Conservation (phyloP, 2,888 invertebrate species). For the Ennomos fuscantarius region DNA sequence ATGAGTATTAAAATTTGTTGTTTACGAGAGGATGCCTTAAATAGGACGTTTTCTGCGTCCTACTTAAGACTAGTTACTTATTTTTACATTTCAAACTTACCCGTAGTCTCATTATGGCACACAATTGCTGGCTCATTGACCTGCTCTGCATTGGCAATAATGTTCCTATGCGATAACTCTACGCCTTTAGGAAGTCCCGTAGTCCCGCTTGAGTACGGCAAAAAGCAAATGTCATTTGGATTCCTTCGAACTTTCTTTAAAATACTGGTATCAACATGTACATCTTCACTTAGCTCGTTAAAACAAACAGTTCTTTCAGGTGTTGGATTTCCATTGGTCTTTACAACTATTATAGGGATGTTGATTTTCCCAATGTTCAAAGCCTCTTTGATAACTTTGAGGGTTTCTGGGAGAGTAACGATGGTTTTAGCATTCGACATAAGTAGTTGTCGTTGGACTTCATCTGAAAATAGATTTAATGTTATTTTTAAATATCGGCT, state of each 20-base stretch:
- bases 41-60: no score
- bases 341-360: conserved; percentile 84
- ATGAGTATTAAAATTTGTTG: no score
- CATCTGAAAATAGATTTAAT: conserved; percentile 82
- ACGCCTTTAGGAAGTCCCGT: conserved; percentile 94
- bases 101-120: conserved; percentile 67
- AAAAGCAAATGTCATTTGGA: conserved; percentile 86
- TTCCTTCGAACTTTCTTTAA: conserved; percentile 74
- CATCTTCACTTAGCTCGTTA: conserved; percentile 85
- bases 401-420: conserved; percentile 85
- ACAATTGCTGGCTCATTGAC: conserved; percentile 60
- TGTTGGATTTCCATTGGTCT: conserved; percentile 63
- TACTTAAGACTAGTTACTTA: no score
- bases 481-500: neutral
- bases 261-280: conserved; percentile 82
- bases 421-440: conserved; percentile 86
- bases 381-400: conserved; percentile 75
- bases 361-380: conserved; percentile 75
- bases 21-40: no score
- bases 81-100: conserved; percentile 47
- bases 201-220: conserved; percentile 95
- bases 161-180: conserved; percentile 86
- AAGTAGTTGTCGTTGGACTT: conserved; percentile 88
- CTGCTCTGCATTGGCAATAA: conserved; percentile 81
- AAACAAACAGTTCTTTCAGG: conserved; percentile 85